phyloP scores from a whole-genome alignment of 1,140 invertebrate genomes.

The Zeugodacus cucurbitae region DNA sequence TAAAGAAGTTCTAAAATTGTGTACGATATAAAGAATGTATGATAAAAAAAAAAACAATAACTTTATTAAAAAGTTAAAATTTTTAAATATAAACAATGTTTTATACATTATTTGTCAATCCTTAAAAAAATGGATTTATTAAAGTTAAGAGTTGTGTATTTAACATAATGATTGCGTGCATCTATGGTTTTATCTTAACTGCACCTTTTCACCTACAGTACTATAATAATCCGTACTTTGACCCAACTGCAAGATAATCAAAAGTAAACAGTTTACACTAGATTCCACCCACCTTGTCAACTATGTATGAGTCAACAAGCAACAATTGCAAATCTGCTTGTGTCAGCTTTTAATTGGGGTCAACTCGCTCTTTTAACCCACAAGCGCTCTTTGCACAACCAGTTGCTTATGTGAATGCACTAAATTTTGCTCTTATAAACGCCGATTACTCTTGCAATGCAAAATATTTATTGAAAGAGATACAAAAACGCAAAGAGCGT shows the following conservation, averaged over 20 bases:
- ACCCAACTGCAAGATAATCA: not conserved
- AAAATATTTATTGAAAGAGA: not conserved
- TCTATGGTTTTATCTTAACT: no score
- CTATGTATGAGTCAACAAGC: not conserved
- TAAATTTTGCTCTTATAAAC: not conserved
- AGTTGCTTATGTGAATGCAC: not conserved
- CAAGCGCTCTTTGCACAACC: not conserved
- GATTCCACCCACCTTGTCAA: not conserved
- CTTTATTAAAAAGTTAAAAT: no score
- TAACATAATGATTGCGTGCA: no score
- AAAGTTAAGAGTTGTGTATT: no score
- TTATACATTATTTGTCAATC: no score
- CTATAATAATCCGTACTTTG: not conserved
- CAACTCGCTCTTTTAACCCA: not conserved
- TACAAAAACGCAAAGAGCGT: not conserved
- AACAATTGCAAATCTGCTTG: not conserved
- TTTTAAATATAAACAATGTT: no score
- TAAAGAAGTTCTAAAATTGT: no score
- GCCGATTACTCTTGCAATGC: not conserved
- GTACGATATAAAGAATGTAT: no score
- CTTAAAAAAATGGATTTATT: no score
- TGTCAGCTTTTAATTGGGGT: not conserved
- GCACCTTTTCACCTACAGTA: no score
- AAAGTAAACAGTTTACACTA: not conserved
- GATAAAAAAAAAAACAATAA: no score